Base-by-base conservation (phyloP, 30 jellyfish, hydroid and myxozoan genomes). In the Aurelia aurita complex sp. Pacific region DNA sequence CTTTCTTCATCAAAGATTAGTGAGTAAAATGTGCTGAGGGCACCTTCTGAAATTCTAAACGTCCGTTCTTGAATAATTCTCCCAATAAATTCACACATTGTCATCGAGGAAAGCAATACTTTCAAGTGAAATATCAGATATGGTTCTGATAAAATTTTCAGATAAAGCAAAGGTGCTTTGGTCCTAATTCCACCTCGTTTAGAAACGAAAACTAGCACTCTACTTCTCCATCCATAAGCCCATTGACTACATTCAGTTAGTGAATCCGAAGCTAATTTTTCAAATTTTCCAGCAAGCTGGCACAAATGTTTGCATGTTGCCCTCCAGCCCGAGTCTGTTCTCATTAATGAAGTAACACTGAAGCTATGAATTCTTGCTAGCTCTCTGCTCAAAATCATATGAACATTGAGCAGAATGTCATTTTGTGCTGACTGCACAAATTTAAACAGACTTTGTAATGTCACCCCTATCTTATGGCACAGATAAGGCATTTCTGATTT, bases 401-500 rank as follows among this genome's bases (percentile, higher is more conserved):
- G 64, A 16, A 82, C 76, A 73, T 54, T 69, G n/a, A 62, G 73
- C 16, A 82, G 16, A 19, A 82, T 34, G 38, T 72, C 85, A 71
- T 82, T 67, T 18, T 82, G 83, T 12, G 73, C 79, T 14, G 79
- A 70, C 14, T 52, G 70, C 35, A 82, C 34, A 59, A 70, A 82
- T 59, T 64, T 63, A 57, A 66, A 36, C 68, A 82, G 64, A 18
- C 92, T 85, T 19, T 51, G 18, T 12, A 82, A 14, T 1, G 67
- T 82, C 63, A 72, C 10, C 80, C 80, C 85, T 5, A 70, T 72
- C 18, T 29, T 50, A 16, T 63, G 79, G 14, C 85, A 70, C 13
- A 82, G 62, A 46, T 50, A 72, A 14, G 82, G 74, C 92, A 82
- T 82, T 72, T 82, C 92, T 36, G 92, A 69, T 73, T 82, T 82